Evolutionary conservation across 2,113 vertebrate species (phyloP).

Genomic region (Pseudorasbora parva): DNA sequence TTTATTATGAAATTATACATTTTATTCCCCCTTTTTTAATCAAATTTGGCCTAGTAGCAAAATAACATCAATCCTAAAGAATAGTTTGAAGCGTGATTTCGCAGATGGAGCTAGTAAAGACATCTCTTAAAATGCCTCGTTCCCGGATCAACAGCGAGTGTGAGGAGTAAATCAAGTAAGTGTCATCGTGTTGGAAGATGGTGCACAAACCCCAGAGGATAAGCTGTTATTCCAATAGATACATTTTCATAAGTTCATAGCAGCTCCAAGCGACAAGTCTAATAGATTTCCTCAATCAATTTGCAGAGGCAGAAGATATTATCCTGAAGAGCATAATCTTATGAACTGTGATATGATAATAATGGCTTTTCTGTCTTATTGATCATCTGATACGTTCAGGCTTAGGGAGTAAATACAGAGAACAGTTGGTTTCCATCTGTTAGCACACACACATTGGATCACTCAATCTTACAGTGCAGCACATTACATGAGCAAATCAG

Average conservation of each 20-base stretch:
- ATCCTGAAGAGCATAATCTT: slow-evolving; percentile 52
- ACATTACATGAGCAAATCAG: background rate
- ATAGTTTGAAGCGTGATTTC: background rate
- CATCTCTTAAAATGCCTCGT: slow-evolving; percentile 5
- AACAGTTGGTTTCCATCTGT: slow-evolving; percentile 58
- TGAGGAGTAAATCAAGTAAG: slow-evolving; percentile 22
- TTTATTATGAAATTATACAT: background rate
- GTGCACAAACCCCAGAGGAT: slow-evolving; percentile 27
- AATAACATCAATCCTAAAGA: background rate
- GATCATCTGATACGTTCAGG: slow-evolving; percentile 44
- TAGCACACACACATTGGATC: slow-evolving; percentile 22
- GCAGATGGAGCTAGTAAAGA: slow-evolving; percentile 12
- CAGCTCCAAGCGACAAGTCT: slow-evolving; percentile 56
- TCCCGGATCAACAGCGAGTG: background rate
- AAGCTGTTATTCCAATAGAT: slow-evolving; percentile 39
- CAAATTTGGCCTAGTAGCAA: slow-evolving; percentile 10
- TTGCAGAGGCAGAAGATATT: slow-evolving; percentile 46
- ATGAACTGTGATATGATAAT: slow-evolving; percentile 49
- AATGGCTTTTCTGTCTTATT: slow-evolving; percentile 55
- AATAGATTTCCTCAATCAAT: slow-evolving; percentile 62
- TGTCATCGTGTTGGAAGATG: slow-evolving; percentile 31
- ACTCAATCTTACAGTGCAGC: background rate
- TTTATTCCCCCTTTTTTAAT: background rate
- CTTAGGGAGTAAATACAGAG: slow-evolving; percentile 28
- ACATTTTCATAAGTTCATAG: slow-evolving; percentile 54